Conservation (phyloP, 2,888 invertebrate species). For the Macrophya annulata region DNA sequence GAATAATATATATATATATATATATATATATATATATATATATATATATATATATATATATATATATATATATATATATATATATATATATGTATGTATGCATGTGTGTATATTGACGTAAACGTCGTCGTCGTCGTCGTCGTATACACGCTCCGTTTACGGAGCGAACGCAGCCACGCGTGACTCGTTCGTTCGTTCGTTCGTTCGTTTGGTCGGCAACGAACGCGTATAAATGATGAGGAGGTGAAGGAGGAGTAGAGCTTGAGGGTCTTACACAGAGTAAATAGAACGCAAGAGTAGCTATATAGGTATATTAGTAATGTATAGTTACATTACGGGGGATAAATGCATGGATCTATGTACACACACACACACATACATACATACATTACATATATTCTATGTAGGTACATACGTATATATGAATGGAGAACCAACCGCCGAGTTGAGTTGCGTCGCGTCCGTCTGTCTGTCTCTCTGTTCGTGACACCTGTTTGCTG, state of each 20-base stretch:
- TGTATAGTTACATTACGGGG: not conserved
- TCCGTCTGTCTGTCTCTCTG: not conserved
- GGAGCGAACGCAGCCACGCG: constrained; percentile 39
- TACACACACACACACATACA: too few relatives aligned
- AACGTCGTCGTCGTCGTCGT: not conserved
- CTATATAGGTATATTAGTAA: not conserved
- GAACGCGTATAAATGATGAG: not conserved
- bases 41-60: too few relatives aligned
- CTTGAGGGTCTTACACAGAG: constrained; percentile 23
- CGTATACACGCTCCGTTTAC: constrained; percentile 38
- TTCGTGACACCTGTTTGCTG: constrained; percentile 50
- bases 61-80: too few relatives aligned
- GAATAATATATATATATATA: too few relatives aligned
- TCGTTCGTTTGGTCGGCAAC: not conserved
- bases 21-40: too few relatives aligned
- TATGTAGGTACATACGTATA: not conserved
- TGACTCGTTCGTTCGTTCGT: not conserved
- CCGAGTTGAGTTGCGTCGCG: not conserved
- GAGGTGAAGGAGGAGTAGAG: not conserved
- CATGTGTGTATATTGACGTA: not conserved
- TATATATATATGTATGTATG: not conserved
- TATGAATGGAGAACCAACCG: not conserved
- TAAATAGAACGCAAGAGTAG: constrained; percentile 20
- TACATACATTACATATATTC: not conserved
- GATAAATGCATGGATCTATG: not conserved